Evolutionary conservation across 2,888 invertebrate genomes (phyloP).

Genomic region (Stomorhina lunata): DNA sequence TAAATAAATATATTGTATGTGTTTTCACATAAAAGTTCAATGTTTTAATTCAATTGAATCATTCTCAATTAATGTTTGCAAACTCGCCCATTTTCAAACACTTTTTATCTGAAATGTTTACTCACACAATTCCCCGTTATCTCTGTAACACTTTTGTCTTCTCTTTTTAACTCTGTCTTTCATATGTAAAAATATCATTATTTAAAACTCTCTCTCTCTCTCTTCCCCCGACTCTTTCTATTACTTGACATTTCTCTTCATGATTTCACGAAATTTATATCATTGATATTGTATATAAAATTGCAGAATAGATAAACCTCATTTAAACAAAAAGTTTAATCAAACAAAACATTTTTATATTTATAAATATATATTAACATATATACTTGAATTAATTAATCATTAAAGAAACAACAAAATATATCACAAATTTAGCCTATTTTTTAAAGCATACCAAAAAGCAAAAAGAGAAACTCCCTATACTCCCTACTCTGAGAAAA

Average conservation of each 20-base stretch:
- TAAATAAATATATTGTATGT: too few relatives aligned
- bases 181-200: conserved; percentile 2
- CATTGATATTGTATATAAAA: conserved; percentile 63
- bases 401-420: not conserved
- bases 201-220: not conserved
- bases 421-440: not conserved
- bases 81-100: not conserved
- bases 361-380: not conserved
- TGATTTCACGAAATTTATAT: conserved; percentile 17
- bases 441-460: not conserved
- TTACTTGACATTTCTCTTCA: not conserved
- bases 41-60: too few relatives aligned
- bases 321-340: conserved; percentile 31
- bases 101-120: not conserved
- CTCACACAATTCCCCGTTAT: not conserved
- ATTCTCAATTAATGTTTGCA: too few relatives aligned
- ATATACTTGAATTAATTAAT: not conserved
- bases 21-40: too few relatives aligned
- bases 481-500: too few relatives aligned
- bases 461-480: not conserved
- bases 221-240: too few relatives aligned
- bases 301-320: conserved; percentile 51
- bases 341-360: conserved; percentile 28
- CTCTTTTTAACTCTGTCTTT: not conserved
- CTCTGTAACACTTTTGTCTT: not conserved